Evolutionary conservation across 1,140 invertebrate genomes (phyloP).

Genomic region (Solen grandis): DNA sequence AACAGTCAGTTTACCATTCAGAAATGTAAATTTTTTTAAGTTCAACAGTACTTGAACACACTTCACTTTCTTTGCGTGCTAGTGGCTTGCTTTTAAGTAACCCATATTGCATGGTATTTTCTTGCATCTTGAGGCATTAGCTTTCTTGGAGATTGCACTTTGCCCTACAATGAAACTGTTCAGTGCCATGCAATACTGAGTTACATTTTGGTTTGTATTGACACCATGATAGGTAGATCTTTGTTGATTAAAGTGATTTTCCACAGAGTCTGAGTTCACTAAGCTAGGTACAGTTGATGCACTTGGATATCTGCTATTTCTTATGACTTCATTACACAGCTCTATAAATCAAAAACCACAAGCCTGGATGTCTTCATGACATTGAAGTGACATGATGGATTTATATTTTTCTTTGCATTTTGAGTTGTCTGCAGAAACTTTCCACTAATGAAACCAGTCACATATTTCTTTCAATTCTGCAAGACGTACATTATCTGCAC

Average conservation of each 20-base stretch:
- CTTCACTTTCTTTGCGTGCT: neutral
- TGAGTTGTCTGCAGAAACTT: neutral
- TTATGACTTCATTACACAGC: constrained; percentile 2
- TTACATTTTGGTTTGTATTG: too few species aligned
- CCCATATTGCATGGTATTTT: too few species aligned
- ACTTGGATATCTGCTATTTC: neutral
- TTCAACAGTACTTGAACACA: neutral
- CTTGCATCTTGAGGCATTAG: too few species aligned
- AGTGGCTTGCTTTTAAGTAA: neutral
- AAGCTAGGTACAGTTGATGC: neutral
- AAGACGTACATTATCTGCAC: neutral
- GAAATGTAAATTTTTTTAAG: neutral
- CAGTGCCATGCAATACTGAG: too few species aligned
- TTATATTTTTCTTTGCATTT: neutral
- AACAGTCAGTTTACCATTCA: too few species aligned
- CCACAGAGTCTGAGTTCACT: too few species aligned
- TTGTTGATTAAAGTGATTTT: too few species aligned
- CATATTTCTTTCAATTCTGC: neutral
- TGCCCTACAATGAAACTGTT: too few species aligned
- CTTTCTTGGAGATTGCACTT: too few species aligned
- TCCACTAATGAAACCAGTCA: neutral
- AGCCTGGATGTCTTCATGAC: too few species aligned
- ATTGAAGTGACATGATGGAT: neutral
- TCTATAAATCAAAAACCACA: neutral
- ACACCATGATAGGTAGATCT: too few species aligned